Evolutionary conservation across 1,140 invertebrate genomes (phyloP).

Genomic region (Drosophila persimilis): DNA sequence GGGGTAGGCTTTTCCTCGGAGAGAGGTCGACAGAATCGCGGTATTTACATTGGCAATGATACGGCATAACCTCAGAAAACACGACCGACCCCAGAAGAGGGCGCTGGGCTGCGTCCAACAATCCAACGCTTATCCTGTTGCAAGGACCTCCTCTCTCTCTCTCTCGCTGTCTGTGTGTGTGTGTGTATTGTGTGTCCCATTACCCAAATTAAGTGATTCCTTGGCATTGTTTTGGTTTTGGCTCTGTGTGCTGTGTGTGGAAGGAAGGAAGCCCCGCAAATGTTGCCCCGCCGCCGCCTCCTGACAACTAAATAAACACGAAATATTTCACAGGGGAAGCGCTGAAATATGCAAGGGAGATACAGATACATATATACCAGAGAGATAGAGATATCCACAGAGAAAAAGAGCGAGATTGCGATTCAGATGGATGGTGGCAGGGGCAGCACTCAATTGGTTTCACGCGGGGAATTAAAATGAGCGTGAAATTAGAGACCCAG

Average conservation of each 20-base stretch:
- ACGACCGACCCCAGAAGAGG: no score
- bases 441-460: slow-evolving; percentile 77
- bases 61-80: slow-evolving; percentile 67
- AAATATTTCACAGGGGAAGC: slow-evolving; percentile 56
- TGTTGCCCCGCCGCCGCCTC: slow-evolving; percentile 43
- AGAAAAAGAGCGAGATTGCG: slow-evolving; percentile 18
- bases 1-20: slow-evolving; percentile 61
- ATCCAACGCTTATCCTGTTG: no score
- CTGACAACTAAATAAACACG: slow-evolving; percentile 81
- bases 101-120: no score
- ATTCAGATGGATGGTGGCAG: slow-evolving; percentile 26
- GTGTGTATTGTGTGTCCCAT: slow-evolving; percentile 57
- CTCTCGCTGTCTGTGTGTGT: no score
- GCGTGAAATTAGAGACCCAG: slow-evolving; percentile 63
- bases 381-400: background rate
- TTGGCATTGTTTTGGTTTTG: slow-evolving; percentile 74
- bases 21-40: slow-evolving; percentile 23
- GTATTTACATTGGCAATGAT: slow-evolving; percentile 79
- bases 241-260: background rate
- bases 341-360: background rate
- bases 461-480: slow-evolving; percentile 70
- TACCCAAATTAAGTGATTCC: slow-evolving; percentile 82
- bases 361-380: background rate
- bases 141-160: no score
- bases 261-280: slow-evolving; percentile 56